Conservation (phyloP, 1,140 invertebrate species). For the Glossosoma conforme region DNA sequence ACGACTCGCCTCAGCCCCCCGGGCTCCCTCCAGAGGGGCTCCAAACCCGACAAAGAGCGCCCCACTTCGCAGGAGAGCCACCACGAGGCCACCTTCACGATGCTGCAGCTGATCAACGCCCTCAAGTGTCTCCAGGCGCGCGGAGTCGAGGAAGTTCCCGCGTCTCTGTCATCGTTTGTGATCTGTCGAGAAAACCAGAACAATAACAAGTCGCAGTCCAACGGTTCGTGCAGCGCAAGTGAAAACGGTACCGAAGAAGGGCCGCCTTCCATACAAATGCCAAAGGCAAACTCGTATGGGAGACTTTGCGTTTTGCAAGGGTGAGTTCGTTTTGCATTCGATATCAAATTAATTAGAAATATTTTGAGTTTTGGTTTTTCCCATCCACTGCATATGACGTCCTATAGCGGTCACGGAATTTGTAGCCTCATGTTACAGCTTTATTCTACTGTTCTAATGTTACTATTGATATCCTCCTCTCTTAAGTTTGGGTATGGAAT, state of each 20-base stretch:
- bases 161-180: constrained; percentile 61
- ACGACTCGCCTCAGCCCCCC: constrained; percentile 40
- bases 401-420: constrained; percentile 1
- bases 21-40: constrained; percentile 40
- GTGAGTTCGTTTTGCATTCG: constrained; percentile 47
- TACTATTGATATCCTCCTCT: constrained; percentile 4
- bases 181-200: constrained; percentile 50
- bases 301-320: constrained; percentile 70
- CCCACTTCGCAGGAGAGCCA: constrained; percentile 39
- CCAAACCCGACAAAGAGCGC: constrained; percentile 44
- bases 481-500: too few species aligned
- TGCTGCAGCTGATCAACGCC: constrained; percentile 75
- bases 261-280: constrained; percentile 42
- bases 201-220: constrained; percentile 32
- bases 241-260: constrained; percentile 37
- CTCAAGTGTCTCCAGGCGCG: constrained; percentile 79
- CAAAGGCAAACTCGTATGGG: constrained; percentile 51
- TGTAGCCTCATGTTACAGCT: too few species aligned
- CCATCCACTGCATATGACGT: too few species aligned
- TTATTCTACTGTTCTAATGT: too few species aligned
- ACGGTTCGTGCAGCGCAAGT: constrained; percentile 48
- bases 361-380: not conserved
- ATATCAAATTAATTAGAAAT: constrained; percentile 5
- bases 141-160: constrained; percentile 71
- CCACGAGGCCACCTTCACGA: constrained; percentile 58